Evolutionary conservation across 1,140 invertebrate species (phyloP).

Genomic region (Cotesia vestalis): DNA sequence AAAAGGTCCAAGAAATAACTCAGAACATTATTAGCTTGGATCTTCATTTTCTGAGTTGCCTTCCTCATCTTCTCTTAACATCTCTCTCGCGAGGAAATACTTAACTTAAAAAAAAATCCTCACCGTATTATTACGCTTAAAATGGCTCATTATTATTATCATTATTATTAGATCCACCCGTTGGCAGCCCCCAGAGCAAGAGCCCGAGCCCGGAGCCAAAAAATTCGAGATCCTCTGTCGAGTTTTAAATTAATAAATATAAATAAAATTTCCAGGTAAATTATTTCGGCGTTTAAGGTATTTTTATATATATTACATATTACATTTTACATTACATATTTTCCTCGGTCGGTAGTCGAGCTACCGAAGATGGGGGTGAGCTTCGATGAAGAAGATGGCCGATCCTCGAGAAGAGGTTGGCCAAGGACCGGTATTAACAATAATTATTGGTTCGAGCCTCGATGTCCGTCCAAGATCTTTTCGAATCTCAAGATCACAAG

Average conservation of each 20-base stretch:
- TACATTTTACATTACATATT: too few species aligned
- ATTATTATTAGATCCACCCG: conserved; percentile 58
- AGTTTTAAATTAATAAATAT: too few species aligned
- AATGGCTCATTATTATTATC: conserved; percentile 64
- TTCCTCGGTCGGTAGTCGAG: conserved; percentile 24
- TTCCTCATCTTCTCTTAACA: conserved; percentile 43
- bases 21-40: conserved; percentile 54
- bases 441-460: conserved; percentile 67
- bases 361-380: conserved; percentile 38
- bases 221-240: too few species aligned
- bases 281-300: too few species aligned
- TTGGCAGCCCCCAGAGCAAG: neutral
- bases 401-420: conserved; percentile 32
- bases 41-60: conserved; percentile 44
- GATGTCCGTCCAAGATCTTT: conserved; percentile 60
- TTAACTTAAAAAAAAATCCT: conserved; percentile 47
- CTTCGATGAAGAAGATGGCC: conserved; percentile 28
- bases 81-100: neutral
- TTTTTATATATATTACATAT: too few species aligned
- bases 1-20: neutral
- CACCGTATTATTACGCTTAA: conserved; percentile 62
- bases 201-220: too few species aligned
- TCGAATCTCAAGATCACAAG: conserved; percentile 65
- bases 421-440: conserved; percentile 58
- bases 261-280: too few species aligned